Evolutionary conservation across 2,113 vertebrate species (phyloP).

Genomic region (Dipodomys ordii): DNA sequence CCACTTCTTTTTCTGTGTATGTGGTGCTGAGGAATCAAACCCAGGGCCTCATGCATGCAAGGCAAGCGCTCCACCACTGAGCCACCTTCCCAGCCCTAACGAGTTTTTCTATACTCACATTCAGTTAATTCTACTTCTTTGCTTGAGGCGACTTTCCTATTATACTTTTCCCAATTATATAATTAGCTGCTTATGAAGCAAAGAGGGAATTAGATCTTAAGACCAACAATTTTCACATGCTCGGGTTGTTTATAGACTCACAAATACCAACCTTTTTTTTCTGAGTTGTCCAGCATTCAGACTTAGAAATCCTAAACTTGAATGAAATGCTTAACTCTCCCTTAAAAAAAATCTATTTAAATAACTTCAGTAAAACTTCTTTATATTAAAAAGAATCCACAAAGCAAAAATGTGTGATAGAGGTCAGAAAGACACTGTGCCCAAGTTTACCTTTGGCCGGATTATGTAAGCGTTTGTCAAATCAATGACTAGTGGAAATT

Average conservation of each 20-base stretch:
- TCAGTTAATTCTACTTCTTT: slow-evolving; percentile 19
- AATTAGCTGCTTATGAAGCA: neutral
- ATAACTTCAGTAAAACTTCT: slow-evolving; percentile 10
- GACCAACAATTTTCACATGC: neutral
- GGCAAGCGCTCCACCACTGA: no score
- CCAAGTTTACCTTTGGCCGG: slow-evolving; percentile 52
- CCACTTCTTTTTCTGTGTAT: no score
- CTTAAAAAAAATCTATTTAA: slow-evolving; percentile 22
- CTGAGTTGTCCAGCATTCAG: slow-evolving; percentile 3
- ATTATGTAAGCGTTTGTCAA: slow-evolving; percentile 61
- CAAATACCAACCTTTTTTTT: neutral
- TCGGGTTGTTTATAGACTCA: neutral
- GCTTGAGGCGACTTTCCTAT: slow-evolving; percentile 8
- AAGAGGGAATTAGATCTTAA: no score
- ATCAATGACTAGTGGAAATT: slow-evolving; percentile 36
- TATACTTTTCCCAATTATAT: slow-evolving; percentile 74
- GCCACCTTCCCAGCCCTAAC: no score
- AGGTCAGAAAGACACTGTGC: neutral
- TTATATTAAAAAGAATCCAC: slow-evolving; percentile 29
- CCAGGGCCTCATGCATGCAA: no score
- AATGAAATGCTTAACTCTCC: neutral
- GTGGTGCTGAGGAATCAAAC: no score
- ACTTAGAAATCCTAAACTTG: slow-evolving; percentile 29
- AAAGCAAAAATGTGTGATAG: neutral
- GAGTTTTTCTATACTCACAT: neutral